Percentiles rank a stretch among this genome's conserved stretches.
These are phyloP conservation scores for Anastrepha ludens DNA, from an alignment of 1,140 invertebrate species.

Conservation along the genomic window DNA sequence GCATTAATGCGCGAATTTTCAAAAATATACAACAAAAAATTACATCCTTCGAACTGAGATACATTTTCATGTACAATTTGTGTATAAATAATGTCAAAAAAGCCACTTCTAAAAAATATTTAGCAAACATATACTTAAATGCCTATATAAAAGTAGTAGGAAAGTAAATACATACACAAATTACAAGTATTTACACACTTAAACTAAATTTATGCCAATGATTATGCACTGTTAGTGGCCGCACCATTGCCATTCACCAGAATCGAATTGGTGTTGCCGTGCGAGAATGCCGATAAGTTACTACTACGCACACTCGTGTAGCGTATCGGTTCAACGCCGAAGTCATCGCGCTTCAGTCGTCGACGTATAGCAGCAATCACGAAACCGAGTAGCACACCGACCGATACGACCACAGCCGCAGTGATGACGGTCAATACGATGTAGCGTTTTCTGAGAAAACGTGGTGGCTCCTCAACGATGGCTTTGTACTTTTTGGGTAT, in stretches of 20 bases:
- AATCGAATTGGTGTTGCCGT: slow-evolving; percentile 52
- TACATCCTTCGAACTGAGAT: no score
- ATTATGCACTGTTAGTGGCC: slow-evolving; percentile 15
- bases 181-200: background rate
- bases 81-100: background rate
- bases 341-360: slow-evolving; percentile 69
- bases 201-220: background rate
- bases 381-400: slow-evolving; percentile 70
- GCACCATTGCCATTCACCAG: slow-evolving; percentile 1
- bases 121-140: background rate
- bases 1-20: background rate
- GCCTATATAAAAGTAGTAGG: background rate
- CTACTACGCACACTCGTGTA: slow-evolving; percentile 72
- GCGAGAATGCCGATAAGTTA: slow-evolving; percentile 64
- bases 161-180: slow-evolving; percentile 1
- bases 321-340: slow-evolving; percentile 69
- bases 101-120: background rate
- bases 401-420: slow-evolving; percentile 66
- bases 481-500: slow-evolving; percentile 68
- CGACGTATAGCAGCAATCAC: slow-evolving; percentile 67
- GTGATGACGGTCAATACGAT: slow-evolving; percentile 69
- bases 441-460: slow-evolving; percentile 68
- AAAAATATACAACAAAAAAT: background rate
- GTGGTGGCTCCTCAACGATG: slow-evolving; percentile 67
- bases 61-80: background rate